phyloP scores from a whole-genome alignment of 2,888 invertebrate species.

The Xestia rhomboidea region DNA sequence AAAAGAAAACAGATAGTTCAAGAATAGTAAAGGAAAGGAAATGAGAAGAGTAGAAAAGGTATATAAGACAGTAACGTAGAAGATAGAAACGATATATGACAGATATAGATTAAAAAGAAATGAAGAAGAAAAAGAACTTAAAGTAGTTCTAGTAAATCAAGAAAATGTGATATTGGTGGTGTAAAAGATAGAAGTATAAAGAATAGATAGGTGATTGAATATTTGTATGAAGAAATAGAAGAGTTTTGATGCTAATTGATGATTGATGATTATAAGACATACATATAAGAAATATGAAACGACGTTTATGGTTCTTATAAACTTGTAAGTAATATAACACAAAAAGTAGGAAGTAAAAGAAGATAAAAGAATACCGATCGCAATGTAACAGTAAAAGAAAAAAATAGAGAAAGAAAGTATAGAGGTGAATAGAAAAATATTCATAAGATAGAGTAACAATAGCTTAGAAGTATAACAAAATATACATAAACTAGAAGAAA shows the following conservation, averaged over 20 bases:
- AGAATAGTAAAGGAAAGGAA: not conserved
- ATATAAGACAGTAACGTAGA: not conserved
- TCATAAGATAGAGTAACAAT: not conserved
- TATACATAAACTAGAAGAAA: not conserved
- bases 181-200: not conserved
- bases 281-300: not conserved
- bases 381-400: not conserved
- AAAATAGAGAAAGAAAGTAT: not conserved
- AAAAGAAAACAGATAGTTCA: not conserved
- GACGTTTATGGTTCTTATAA: not conserved
- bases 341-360: not conserved
- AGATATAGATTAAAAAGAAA: not conserved
- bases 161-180: not conserved
- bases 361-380: not conserved
- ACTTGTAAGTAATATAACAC: not conserved
- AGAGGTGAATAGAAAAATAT: not conserved
- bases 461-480: not conserved
- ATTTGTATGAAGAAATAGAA: not conserved
- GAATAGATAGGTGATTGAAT: not conserved
- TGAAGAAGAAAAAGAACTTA: not conserved
- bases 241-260: not conserved
- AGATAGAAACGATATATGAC: not conserved
- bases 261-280: not conserved
- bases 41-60: conserved; percentile 5
- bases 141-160: not conserved